Evolutionary conservation across 2,888 invertebrate species (phyloP).

Genomic region (Halocaridina rubra): DNA sequence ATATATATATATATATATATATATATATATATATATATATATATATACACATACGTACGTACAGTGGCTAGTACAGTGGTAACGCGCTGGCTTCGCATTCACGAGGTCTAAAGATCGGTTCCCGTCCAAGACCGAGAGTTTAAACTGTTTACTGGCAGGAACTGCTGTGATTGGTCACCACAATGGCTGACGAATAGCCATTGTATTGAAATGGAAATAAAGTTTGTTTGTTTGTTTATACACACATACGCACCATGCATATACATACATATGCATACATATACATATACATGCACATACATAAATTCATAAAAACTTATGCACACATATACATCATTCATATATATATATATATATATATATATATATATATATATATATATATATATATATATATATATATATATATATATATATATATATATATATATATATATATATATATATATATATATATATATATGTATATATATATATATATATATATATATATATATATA

Average conservation of each 20-base stretch:
- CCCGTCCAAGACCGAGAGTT: not conserved
- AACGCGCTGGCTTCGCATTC: too few species aligned
- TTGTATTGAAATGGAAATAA: too few species aligned
- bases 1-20: not conserved
- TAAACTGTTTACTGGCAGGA: not conserved
- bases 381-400: constrained; percentile 8
- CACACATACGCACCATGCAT: too few species aligned
- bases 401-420: constrained; percentile 8
- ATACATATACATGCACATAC: not conserved
- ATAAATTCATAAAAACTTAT: not conserved
- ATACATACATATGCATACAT: constrained; percentile 8
- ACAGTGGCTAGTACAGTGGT: too few species aligned
- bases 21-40: not conserved
- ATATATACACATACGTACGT: not conserved
- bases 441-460: constrained; percentile 8
- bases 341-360: not conserved
- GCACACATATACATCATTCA: not conserved
- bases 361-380: constrained; percentile 8
- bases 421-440: constrained; percentile 8
- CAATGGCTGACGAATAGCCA: too few species aligned
- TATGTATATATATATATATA: constrained; percentile 1
- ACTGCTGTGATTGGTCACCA: too few species aligned
- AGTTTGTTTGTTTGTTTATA: too few species aligned
- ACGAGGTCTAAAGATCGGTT: too few species aligned
- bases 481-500: constrained; percentile 3